Evolutionary conservation across 2,888 invertebrate genomes (phyloP), one percentile per base, ranked within the genome.

Genomic region (Pheosia tremula): DNA sequence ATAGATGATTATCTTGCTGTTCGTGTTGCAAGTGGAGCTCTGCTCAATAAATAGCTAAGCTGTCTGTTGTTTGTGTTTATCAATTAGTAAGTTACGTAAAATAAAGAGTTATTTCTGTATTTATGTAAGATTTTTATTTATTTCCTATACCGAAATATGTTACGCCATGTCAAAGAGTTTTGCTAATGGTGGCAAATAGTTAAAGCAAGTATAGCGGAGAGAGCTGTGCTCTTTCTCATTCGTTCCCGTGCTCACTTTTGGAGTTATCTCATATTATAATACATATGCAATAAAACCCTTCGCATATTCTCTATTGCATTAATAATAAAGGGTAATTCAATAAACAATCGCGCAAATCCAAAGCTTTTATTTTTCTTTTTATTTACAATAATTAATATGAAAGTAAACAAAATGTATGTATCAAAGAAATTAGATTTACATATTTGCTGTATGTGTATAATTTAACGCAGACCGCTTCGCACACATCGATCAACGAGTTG

Each of bases 371-470:
- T 90, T 80, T 82, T 79, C 72, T 74, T 72, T 88, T 91, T 93
- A 92, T 93, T 91, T 93, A 92, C 92, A 92, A 89, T 92, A 90
- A 91, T 93, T 92, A 90, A 91, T 93, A 93, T 90, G 92, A 93
- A 93, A 93, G 91, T 93, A 92, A 93, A 91, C 93, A 93, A 93
- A 92, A 39, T 55, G 39, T 39, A 91, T 87, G 85, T 91, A 92
- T 89, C 87, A 90, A 91, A 87, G 86, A 86, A 86, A 78, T 80
- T 87, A 86, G 82, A 87, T 88, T 89, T 88, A 87, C 83, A 85
- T 82, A 86, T 84, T 80, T 81, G 11, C 39, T 55, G n/a, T 53
- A 37, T 36, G 81, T 83, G 85, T 69, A 74, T 70, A 77, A 77
- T 74, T 75, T 70, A 74, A 74, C 74, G 74, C 61, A 70, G 72